These are phyloP conservation scores for Brachionichthys hirsutus DNA, from an alignment of 2,113 vertebrate species.

Conservation along the genomic window DNA sequence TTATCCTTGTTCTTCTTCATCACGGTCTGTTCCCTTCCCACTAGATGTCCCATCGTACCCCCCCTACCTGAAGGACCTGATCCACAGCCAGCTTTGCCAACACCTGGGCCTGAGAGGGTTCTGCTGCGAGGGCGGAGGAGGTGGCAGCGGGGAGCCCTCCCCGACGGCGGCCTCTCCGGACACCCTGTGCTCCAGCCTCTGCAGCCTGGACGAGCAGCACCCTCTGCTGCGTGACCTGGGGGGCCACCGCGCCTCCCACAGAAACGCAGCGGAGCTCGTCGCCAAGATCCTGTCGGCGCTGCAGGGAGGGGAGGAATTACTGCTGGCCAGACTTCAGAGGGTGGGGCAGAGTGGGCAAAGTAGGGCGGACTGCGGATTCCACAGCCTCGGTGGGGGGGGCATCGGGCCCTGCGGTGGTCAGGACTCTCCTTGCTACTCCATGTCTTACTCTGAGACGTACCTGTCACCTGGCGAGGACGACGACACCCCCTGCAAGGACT, in stretches of 20 bases:
- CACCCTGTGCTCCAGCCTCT: conserved; percentile 94
- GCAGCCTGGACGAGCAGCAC: conserved; percentile 90
- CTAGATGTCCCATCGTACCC: conserved; percentile 77
- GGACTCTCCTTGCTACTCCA: conserved; percentile 86
- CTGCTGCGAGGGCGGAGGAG: conserved; percentile 74
- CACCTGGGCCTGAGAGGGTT: conserved; percentile 79
- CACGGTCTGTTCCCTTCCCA: conserved; percentile 27
- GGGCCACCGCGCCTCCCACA: conserved; percentile 54
- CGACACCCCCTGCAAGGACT: conserved; percentile 87
- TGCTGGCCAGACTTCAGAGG: conserved; percentile 84
- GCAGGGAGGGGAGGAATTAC: conserved; percentile 82
- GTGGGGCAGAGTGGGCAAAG: conserved; percentile 73
- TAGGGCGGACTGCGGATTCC: conserved; percentile 84
- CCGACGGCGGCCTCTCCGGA: conserved; percentile 89
- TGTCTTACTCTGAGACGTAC: conserved; percentile 88
- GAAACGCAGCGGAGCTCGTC: conserved; percentile 82
- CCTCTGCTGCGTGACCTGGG: conserved; percentile 82
- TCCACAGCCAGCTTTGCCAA: conserved; percentile 85
- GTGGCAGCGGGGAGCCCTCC: conserved; percentile 87
- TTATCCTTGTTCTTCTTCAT: conserved; percentile 15
- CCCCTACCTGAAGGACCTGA: conserved; percentile 86
- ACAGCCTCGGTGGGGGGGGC: conserved; percentile 81
- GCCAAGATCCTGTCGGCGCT: conserved; percentile 88
- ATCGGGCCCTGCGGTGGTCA: conserved; percentile 70
- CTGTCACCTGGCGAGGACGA: conserved; percentile 86